Conservation (phyloP, 2,888 invertebrate species). For the Dasypogon diadema region DNA sequence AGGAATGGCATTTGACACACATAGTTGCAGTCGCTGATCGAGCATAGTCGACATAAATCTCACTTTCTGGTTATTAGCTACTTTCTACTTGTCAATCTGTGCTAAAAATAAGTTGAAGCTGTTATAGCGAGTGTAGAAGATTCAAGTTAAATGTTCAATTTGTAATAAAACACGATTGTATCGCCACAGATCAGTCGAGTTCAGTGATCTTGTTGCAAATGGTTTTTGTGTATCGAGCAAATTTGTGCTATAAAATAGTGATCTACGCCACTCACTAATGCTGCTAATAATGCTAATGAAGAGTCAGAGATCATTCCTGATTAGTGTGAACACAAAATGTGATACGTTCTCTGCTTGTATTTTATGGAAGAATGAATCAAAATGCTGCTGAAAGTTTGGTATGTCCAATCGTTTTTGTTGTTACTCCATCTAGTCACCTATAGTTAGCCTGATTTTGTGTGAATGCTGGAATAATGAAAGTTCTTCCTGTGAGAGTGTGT, state of each 20-base stretch:
- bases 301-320: background rate
- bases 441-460: background rate
- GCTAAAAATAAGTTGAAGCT: conserved; percentile 26
- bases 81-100: conserved; percentile 46
- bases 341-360: conserved; percentile 24
- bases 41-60: conserved; percentile 43
- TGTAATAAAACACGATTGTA: conserved; percentile 3
- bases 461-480: background rate
- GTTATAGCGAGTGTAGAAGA: background rate
- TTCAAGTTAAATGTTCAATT: background rate
- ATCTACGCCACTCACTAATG: conserved; percentile 28
- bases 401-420: conserved; percentile 59
- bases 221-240: conserved; percentile 15
- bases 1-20: conserved; percentile 49
- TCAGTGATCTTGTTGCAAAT: conserved; percentile 32
- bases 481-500: conserved; percentile 9
- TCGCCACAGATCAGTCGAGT: conserved; percentile 33
- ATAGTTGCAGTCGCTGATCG: conserved; percentile 28
- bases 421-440: background rate
- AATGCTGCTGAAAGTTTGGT: conserved; percentile 69
- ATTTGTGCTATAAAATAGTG: conserved; percentile 18
- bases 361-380: conserved; percentile 65
- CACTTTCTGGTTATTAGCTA: conserved; percentile 47
- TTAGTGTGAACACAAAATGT: conserved; percentile 26
- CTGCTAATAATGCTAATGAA: conserved; percentile 44